Evolutionary conservation across 2,888 invertebrate species (phyloP), one percentile per base, ranked within the genome.

Genomic region (Dasysyrphus albostriatus): DNA sequence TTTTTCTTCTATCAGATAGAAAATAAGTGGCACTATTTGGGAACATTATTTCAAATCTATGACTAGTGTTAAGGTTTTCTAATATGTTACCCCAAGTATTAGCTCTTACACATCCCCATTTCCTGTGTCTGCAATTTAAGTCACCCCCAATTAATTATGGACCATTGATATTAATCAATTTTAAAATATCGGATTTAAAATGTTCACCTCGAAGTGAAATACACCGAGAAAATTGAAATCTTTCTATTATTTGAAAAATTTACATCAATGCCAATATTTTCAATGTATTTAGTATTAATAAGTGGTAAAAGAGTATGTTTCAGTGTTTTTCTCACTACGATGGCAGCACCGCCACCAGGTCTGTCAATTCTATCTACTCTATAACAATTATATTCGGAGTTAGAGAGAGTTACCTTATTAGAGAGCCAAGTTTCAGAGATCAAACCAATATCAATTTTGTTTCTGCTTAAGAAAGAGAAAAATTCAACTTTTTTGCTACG

Each of bases 201-300:
- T 24, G 24, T 24, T 24, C 24, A 24, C 24, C 24, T 24, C 24
- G 24, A 1, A 24, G 24, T 1, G 34, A n/a, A 58, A 58, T 58
- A 58, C 58, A 58, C 58, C n/a, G 58, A 58, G 1, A 58, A 34
- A 58, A 58, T 16, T 9, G 32, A 19, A 24, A 54, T 37, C 8
- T 69, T 69, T 54, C 69, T 34, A 67, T 67, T 37, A 5, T n/a
- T n/a, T 58, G 51, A 12, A 39, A 67, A 67, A 34, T 19, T 16
- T 37, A 67, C n/a, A 34, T 58, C 58, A 58, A 58, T 16, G n/a
- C 58, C 58, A 58, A 58, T 58, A 34, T 58, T 67, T 49, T 67
- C 67, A 37, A 67, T 67, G 67, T 49, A 49, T 34, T 51, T 69
- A 12, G 39, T 54, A 37, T 58, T 58, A 3, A 58, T 3, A 9